These are phyloP conservation scores for Xanthorhoe designata DNA, from an alignment of 2,888 invertebrate genomes.

Conservation along the genomic window DNA sequence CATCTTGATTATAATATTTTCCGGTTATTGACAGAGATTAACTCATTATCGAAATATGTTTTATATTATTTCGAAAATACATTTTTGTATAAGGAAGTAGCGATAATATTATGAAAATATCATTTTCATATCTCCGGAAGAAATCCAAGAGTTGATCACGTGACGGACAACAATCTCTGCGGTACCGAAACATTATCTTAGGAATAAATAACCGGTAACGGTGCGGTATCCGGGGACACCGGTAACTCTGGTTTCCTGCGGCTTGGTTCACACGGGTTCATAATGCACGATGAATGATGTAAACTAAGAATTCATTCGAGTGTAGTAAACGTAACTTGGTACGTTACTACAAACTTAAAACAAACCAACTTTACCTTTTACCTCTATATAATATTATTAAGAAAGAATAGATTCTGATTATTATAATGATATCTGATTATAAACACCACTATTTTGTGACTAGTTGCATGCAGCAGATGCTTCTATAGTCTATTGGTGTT, in stretches of 20 bases:
- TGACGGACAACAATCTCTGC: constrained; percentile 20
- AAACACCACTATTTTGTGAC: too few species aligned
- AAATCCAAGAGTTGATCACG: constrained; percentile 14
- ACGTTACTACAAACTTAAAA: too few species aligned
- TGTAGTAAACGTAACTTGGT: too few species aligned
- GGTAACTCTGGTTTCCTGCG: constrained; percentile 36
- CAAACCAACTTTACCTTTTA: too few species aligned
- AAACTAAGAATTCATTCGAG: too few species aligned
- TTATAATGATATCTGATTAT: too few species aligned
- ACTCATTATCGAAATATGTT: background rate
- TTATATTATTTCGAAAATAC: background rate
- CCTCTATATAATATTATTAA: too few species aligned
- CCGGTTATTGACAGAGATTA: background rate
- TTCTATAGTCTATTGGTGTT: too few species aligned
- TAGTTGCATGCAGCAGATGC: too few species aligned
- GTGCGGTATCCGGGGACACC: constrained; percentile 35
- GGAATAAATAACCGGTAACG: constrained; percentile 29
- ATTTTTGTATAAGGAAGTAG: background rate
- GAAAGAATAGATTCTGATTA: too few species aligned
- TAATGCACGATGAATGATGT: background rate
- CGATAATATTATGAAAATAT: too few species aligned
- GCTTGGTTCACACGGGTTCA: constrained; percentile 35
- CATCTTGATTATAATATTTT: too few species aligned
- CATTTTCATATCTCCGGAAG: background rate
- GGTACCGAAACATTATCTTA: constrained; percentile 29